These are phyloP conservation scores for Cheiracanthium punctorium DNA, from an alignment of 2,888 invertebrate species.

Conservation along the genomic window DNA sequence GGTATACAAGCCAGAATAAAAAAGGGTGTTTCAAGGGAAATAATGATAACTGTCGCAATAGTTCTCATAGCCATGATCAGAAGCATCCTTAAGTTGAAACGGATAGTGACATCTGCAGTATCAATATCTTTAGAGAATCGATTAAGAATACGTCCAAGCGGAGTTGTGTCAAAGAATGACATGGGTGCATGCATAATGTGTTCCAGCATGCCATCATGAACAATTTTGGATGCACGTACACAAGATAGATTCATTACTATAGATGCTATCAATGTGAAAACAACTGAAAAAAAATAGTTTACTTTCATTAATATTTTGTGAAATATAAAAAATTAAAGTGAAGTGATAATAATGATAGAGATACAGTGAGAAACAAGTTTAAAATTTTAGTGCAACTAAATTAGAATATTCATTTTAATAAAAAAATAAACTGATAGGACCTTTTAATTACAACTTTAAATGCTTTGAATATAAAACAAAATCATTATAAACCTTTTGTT, in stretches of 20 bases:
- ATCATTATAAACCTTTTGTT: too few species aligned
- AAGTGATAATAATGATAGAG: too few species aligned
- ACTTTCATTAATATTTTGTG: too few species aligned
- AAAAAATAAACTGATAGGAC: too few species aligned
- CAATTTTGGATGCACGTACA: slow-evolving; percentile 78
- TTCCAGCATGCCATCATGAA: slow-evolving; percentile 73
- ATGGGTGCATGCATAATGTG: slow-evolving; percentile 77
- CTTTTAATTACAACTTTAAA: too few species aligned
- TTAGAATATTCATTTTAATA: too few species aligned
- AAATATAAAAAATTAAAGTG: too few species aligned
- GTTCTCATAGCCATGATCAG: slow-evolving; percentile 70
- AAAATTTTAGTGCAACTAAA: too few species aligned
- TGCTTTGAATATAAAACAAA: too few species aligned
- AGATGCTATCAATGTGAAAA: slow-evolving; percentile 37
- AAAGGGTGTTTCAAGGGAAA: slow-evolving; percentile 74
- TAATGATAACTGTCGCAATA: slow-evolving; percentile 72
- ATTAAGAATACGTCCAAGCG: slow-evolving; percentile 72
- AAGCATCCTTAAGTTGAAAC: slow-evolving; percentile 71
- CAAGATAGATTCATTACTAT: slow-evolving; percentile 77
- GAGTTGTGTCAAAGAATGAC: slow-evolving; percentile 72
- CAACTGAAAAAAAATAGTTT: slow-evolving; percentile 47
- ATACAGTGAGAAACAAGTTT: too few species aligned
- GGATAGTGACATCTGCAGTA: slow-evolving; percentile 72
- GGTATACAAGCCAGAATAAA: slow-evolving; percentile 75
- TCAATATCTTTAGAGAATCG: slow-evolving; percentile 73